phyloP scores from a whole-genome alignment of 2,113 vertebrate species.

The Xenopus borealis region DNA sequence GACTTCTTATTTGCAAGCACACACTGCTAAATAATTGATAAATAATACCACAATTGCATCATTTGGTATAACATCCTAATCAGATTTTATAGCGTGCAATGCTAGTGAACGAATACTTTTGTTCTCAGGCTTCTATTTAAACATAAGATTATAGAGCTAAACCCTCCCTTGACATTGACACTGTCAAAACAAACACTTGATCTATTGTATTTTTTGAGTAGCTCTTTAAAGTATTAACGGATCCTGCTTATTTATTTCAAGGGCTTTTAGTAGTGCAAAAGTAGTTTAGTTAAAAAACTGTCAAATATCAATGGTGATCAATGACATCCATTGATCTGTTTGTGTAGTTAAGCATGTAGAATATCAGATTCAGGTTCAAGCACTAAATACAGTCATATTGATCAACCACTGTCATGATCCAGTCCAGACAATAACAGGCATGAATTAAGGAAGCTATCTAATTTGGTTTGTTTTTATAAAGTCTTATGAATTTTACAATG shows the following conservation, averaged over 20 bases:
- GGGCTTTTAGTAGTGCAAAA: conserved; percentile 61
- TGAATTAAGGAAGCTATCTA: conserved; percentile 70
- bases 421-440: conserved; percentile 71
- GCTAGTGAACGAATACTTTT: conserved; percentile 52
- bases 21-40: conserved; percentile 53
- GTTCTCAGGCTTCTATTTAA: conserved; percentile 56
- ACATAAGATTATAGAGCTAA: conserved; percentile 50
- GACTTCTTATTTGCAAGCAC: conserved; percentile 22
- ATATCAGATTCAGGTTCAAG: conserved; percentile 77
- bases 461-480: conserved; percentile 52
- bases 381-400: conserved; percentile 83
- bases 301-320: conserved; percentile 74
- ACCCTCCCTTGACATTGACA: conserved; percentile 51
- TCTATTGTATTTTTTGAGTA: conserved; percentile 63
- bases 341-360: conserved; percentile 70
- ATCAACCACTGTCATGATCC: conserved; percentile 73
- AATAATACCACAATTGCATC: conserved; percentile 45
- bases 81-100: conserved; percentile 40
- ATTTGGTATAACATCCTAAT: conserved; percentile 39
- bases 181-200: conserved; percentile 56
- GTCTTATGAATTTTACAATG: conserved; percentile 4
- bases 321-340: conserved; percentile 77
- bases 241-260: conserved; percentile 61
- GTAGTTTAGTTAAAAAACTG: conserved; percentile 78
- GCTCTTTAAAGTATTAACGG: conserved; percentile 63